Percentiles rank a stretch among this genome's conserved stretches.
These are phyloP conservation scores for Acanthiza pusilla DNA, from an alignment of 2,797 vertebrate species.

Conservation along the genomic window DNA sequence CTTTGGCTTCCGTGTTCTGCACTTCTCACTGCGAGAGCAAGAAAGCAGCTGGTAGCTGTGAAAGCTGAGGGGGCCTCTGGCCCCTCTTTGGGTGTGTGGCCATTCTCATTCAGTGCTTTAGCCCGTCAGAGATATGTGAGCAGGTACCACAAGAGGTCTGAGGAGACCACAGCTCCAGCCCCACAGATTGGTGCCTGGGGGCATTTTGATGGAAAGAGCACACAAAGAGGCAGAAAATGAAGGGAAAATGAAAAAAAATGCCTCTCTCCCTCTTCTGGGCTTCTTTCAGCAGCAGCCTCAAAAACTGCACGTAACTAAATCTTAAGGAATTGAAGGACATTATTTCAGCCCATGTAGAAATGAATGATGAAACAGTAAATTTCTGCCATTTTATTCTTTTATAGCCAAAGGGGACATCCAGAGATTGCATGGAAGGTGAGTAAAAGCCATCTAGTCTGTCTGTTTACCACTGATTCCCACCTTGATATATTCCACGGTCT, in stretches of 20 bases:
- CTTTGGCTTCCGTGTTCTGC: not conserved
- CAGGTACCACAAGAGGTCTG: not conserved
- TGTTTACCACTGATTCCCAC: not conserved
- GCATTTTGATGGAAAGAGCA: not conserved
- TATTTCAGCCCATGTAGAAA: not conserved
- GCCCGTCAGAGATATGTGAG: not conserved
- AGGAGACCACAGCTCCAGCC: not conserved
- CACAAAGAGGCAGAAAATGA: not conserved
- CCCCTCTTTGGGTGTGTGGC: not conserved
- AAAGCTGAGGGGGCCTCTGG: not conserved
- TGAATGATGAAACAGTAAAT: not conserved
- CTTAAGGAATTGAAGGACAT: not conserved
- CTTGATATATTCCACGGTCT: not conserved
- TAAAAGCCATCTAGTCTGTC: not conserved
- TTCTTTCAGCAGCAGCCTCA: not conserved
- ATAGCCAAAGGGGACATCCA: not conserved
- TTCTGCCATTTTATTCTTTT: not conserved
- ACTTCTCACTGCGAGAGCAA: not conserved
- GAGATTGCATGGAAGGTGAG: not conserved
- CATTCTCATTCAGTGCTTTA: not conserved
- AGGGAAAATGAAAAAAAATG: rapidly evolving
- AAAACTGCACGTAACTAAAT: not conserved
- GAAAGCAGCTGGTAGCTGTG: not conserved
- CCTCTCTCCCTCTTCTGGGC: not conserved
- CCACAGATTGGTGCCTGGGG: not conserved